A percentile compares a stretch with the other conserved stretches of the same genome.
These are phyloP conservation scores for Isoperla grammatica DNA, from an alignment of 2,888 invertebrate species.

Conservation along the genomic window DNA sequence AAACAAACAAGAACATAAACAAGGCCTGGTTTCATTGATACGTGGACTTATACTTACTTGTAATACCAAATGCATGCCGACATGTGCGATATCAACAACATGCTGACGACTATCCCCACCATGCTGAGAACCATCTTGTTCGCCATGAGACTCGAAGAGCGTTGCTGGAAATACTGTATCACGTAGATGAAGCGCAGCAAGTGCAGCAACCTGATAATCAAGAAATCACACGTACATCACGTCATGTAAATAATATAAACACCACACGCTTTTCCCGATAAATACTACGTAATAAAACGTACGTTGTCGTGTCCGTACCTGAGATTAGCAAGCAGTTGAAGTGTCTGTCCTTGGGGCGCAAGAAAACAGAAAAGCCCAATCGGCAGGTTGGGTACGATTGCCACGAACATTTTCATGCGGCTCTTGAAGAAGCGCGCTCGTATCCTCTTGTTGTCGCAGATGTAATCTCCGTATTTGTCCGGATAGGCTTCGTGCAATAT, in stretches of 20 bases:
- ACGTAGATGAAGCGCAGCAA: too few relatives aligned
- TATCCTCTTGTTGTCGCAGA: constrained; percentile 37
- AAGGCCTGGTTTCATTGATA: too few relatives aligned
- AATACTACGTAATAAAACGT: too few relatives aligned
- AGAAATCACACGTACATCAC: too few relatives aligned
- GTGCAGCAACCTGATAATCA: too few relatives aligned
- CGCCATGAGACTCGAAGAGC: constrained; percentile 45
- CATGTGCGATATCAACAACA: constrained; percentile 36
- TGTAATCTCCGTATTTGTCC: constrained; percentile 49
- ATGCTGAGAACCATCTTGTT: constrained; percentile 47
- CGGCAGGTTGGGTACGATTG: constrained; percentile 3
- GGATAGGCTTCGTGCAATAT: constrained; percentile 39
- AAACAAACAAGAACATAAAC: too few relatives aligned
- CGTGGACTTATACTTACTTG: background rate
- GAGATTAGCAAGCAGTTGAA: too few relatives aligned
- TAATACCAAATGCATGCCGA: constrained; percentile 15
- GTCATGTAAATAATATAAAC: too few relatives aligned
- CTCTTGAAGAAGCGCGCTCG: background rate
- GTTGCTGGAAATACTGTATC: constrained; percentile 42
- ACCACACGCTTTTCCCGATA: too few relatives aligned
- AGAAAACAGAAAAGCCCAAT: background rate
- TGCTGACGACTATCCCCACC: constrained; percentile 48
- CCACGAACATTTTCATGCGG: background rate
- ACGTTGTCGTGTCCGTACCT: too few relatives aligned
- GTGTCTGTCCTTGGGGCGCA: too few relatives aligned